Evolutionary conservation across 1,140 invertebrate species (phyloP).

Genomic region (Heterodera carotae): DNA sequence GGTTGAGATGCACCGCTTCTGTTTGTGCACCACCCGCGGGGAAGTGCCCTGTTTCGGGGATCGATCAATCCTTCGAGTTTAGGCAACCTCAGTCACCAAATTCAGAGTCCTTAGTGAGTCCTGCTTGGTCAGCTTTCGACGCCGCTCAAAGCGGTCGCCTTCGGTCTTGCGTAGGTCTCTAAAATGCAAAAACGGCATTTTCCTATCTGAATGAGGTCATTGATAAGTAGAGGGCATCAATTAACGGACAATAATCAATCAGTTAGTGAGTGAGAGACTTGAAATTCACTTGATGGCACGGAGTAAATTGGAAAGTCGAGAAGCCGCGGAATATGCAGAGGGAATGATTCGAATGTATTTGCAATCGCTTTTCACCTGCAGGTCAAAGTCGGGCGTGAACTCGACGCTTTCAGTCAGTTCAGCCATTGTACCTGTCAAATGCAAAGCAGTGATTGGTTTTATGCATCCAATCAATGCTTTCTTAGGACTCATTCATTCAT

Average conservation of each 20-base stretch:
- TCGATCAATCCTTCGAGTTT: not conserved
- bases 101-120: not conserved
- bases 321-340: conserved; percentile 38
- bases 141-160: not conserved
- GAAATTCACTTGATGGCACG: conserved; percentile 31
- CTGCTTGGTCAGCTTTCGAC: not conserved
- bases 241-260: too few species aligned
- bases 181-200: not conserved
- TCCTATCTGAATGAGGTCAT: not conserved
- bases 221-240: not conserved
- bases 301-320: conserved; percentile 32
- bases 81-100: not conserved
- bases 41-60: not conserved
- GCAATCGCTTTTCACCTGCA: conserved; percentile 43
- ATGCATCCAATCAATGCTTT: too few species aligned
- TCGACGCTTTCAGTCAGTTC: conserved; percentile 30
- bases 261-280: too few species aligned
- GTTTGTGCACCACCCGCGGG: not conserved
- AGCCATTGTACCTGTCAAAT: conserved; percentile 34
- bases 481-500: too few species aligned
- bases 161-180: not conserved
- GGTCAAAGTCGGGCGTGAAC: conserved; percentile 57
- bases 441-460: not conserved
- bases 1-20: conserved; percentile 22
- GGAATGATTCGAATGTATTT: conserved; percentile 57